Evolutionary conservation across 1,140 invertebrate species (phyloP), one percentile per base, ranked within the genome.

Genomic region (Goniozus legneri): DNA sequence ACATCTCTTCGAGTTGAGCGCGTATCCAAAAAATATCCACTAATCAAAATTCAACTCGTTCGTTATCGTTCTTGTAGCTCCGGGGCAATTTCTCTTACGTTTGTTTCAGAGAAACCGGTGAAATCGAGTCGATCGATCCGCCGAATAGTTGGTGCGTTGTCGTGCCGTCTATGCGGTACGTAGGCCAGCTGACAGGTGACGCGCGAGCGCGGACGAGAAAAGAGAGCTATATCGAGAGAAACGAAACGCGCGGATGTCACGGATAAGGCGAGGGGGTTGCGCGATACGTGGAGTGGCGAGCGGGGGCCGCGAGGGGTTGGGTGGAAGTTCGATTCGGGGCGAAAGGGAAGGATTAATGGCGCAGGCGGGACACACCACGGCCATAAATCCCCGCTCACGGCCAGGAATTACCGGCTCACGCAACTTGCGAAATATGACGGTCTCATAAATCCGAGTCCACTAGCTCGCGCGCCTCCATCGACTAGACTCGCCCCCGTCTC

Each of bases 351-450:
- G 70, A 76, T 76, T 75, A 76, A 76, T 76, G 67, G 69, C 52
- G 59, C 67, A 67, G 64, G 61, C 68, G 68, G 69, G 67, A 74
- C 69, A 76, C 64, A 60, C 59, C 73, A 63, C 61, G 61, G 62
- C 62, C 69, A 75, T 76, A 76, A 76, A 75, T 76, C 70, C 65
- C 58, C 54, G 57, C 64, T 34, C 39, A 54, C 64, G 64, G 61
- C 69, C 65, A 71, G 71, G 67, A 73, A 76, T 76, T 75, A 73
- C 69, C 65, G 64, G 63, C 71, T 72, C 61, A 71, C 66, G 72
- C 66, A 75, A 71, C 68, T 72, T 73, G 67, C 72, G 66, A 73
- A 73, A 75, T 73, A 71, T 75, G 71, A 75, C 69, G 67, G 63
- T 67, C 67, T 70, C 71, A 71, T 76, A 74, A 76, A 74, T 76